These are phyloP conservation scores for Aurelia sp. DNA, from an alignment of 30 jellyfish, hydroid and myxozoan species.

Conservation along the genomic window DNA sequence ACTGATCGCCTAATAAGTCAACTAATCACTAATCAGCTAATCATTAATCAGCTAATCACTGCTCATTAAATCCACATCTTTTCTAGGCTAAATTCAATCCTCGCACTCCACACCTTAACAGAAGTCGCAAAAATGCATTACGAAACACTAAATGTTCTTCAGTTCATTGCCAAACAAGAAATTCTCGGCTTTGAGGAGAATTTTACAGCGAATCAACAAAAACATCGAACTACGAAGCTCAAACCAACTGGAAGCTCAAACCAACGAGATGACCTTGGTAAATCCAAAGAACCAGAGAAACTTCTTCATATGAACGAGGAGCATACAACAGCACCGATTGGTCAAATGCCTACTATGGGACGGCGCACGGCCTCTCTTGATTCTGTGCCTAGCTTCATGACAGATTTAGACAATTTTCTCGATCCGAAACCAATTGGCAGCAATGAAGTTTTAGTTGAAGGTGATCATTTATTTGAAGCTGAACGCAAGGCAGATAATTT, in stretches of 20 bases:
- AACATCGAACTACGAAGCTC: neutral
- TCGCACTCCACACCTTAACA: slow-evolving; percentile 36
- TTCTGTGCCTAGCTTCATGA: slow-evolving; percentile 1
- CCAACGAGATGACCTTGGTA: neutral
- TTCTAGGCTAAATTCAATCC: slow-evolving; percentile 36
- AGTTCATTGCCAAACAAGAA: slow-evolving; percentile 41
- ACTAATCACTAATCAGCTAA: neutral
- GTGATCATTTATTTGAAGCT: no score
- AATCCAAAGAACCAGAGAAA: no score
- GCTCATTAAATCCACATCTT: neutral
- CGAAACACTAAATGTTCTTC: slow-evolving; percentile 1
- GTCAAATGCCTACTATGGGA: neutral
- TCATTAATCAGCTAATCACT: neutral
- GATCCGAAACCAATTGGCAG: slow-evolving; percentile 52
- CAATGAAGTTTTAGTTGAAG: no score
- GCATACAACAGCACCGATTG: no score
- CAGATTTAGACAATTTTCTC: slow-evolving; percentile 16
- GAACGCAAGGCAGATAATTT: neutral
- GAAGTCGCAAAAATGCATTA: slow-evolving; percentile 34
- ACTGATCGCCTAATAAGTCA: no score
- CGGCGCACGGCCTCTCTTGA: neutral
- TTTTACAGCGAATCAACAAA: neutral
- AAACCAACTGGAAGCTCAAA: neutral
- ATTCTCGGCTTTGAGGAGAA: slow-evolving; percentile 3
- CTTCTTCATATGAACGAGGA: no score